Base-by-base conservation (phyloP, 2,113 vertebrate genomes). In the Reinhardtius hippoglossoides region DNA sequence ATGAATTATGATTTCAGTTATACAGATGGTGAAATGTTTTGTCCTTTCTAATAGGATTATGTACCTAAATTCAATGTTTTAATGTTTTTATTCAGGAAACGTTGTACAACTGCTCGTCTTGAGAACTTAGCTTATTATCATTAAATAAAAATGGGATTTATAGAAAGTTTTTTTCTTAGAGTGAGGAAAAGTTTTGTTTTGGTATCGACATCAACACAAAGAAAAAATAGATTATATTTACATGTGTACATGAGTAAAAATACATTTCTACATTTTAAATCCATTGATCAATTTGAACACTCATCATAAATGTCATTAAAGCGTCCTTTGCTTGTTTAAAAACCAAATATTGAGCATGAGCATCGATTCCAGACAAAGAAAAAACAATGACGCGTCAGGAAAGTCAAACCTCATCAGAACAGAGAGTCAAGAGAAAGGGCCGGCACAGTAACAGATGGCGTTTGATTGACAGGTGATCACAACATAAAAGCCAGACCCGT, bases 391-490 rank as follows among this genome's bases (percentile, higher is more conserved):
- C 20, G 5, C 1, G 9, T 65, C 42, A 20, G 6, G 18, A 23
- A 67, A 23, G 65, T 55, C 50, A 14, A 31, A 5, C 20, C 35
- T 27, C 18, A 37, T 21, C 0, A 21, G 31, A 31, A 20, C 4
- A 37, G 6, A 12, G 65, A 65, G 42, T 70, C 9, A 15, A 69
- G 56, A 54, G 2, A 57, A 57, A 81, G 74, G 13, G 14, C n/a
- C 8, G 18, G 24, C 2, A 58, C 0, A 10, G 13, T 67, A 21
- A 74, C 2, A 9, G 31, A 13, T 21, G 14, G 6, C 0, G 5
- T 72, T 48, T 87, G 78, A 88, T 6, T 73, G 75, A 61, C 69
- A 79, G 61, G 16, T 57, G 64, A 57, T 42, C 60, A 65, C 52
- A 71, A 48, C 21, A 26, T 74, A 69, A 78, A 77, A 54, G 0